Base-by-base conservation (phyloP, 1,140 invertebrate genomes). In the Lucilia cuprina region DNA sequence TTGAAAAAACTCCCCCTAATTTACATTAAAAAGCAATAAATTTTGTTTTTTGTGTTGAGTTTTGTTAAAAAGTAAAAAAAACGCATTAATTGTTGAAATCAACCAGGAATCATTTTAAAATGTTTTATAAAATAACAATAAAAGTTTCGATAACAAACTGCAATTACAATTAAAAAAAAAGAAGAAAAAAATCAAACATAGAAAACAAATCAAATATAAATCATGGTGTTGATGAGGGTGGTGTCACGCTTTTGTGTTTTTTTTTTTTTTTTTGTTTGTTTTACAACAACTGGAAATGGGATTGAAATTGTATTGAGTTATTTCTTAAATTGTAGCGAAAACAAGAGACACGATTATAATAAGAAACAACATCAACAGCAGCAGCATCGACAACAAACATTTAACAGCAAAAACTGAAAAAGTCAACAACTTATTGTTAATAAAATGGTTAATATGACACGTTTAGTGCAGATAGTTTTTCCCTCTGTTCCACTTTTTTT, bases 191-290 rank as follows among this genome's bases (percentile, higher is more conserved):
- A 41, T 41, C 13, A 41, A 78, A 78, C 13, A 78, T 19, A 78
- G 25, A 41, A 9, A 30, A 34, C 17, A 78, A 41, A 78, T 41
- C 35, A 78, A 80, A 49, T 80, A n/a, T 21, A 78, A 80, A 70
- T 70, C 65, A 70, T 50, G 77, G 77, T 80, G 77, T 80, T 80
- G 77, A 80, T 80, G 77, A 80, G 77, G 77, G 77, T 80, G 77
- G 77, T 80, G 77, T 80, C 77, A 80, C 77, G 77, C 50, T 80
- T 80, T 80, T 80, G 77, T 80, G 77, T 50, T 80, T 80, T 80
- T 25, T 1, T 70, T 17, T 7, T n/a, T 80, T 80, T 80, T 25
- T 1, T 70, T 17, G 1, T n/a, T 60, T 60, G 25, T 30, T 60
- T 60, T 14, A 41, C 41, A 41, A 41, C 41, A 41, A 55, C 50